Conservation (phyloP, 2,888 invertebrate genomes). For the Nomada lathburiana region DNA sequence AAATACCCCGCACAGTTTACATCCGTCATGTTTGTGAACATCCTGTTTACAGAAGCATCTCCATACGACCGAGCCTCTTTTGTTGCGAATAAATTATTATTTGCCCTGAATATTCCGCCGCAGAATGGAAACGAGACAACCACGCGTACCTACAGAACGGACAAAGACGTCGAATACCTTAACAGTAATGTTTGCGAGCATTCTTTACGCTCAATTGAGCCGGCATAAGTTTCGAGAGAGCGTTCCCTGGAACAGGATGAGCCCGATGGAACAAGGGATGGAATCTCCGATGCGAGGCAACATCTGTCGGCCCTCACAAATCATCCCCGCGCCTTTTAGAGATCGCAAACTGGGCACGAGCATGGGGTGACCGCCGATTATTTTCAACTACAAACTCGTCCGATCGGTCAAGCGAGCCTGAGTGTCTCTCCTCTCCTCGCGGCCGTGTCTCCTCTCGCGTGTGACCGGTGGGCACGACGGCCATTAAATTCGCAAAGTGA, state of each 20-base stretch:
- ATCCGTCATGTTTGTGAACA: conserved; percentile 28
- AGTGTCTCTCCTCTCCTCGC: conserved; percentile 14
- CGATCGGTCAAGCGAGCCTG: conserved; percentile 58
- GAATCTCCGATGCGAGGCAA: conserved; percentile 39
- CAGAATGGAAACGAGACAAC: background rate
- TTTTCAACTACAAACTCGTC: conserved; percentile 69
- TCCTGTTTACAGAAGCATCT: conserved; percentile 41
- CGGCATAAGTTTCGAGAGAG: conserved; percentile 21
- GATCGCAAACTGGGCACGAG: conserved; percentile 62
- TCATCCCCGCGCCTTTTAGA: conserved; percentile 66
- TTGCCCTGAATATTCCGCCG: conserved; percentile 43
- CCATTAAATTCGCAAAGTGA: conserved; percentile 61
- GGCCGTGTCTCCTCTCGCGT: conserved; percentile 27
- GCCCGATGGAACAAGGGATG: conserved; percentile 42
- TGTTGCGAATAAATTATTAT: conserved; percentile 60
- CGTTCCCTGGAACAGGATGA: conserved; percentile 20
- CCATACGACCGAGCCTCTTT: conserved; percentile 8
- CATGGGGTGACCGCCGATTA: conserved; percentile 67
- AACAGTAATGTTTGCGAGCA: conserved; percentile 51
- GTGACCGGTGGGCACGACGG: conserved; percentile 55
- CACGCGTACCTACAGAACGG: too few species aligned
- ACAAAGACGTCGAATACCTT: background rate
- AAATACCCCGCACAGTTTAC: background rate
- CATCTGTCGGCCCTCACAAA: conserved; percentile 71
- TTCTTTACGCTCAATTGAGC: conserved; percentile 56